Base-by-base conservation (phyloP, 2,113 vertebrate genomes). In the Mesembrinibis cayennensis region DNA sequence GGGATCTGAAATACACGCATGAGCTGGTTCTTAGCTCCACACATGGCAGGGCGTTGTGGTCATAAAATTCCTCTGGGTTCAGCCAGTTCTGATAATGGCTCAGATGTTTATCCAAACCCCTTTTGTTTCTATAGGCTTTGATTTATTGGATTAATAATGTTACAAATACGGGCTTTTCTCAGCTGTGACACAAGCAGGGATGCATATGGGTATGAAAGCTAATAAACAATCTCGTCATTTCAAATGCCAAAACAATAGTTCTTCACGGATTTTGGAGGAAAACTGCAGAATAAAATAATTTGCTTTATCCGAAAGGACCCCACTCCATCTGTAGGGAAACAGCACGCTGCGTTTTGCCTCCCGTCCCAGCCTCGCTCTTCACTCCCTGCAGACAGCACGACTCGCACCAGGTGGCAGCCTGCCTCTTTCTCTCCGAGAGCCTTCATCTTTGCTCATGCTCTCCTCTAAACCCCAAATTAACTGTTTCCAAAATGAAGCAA, bases 341-440 rank as follows among this genome's bases (percentile, higher is more conserved):
- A 8, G 12, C 15, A 34, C 36, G 16, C 32, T 18, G 27, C 6
- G 1, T 40, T 50, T 13, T 40, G 69, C 12, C 77, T 10, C 20
- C 53, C 8, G 29, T 4, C 8, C 29, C 56, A 52, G 21, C n/a
- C 40, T 17, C 0, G 25, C 21, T 23, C 29, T 5, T 32, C 23
- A 1, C 36, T 38, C 44, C 55, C 55, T 12, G 13, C 80, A 26
- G 20, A 6, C 16, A 42, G 40, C 36, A 6, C 0, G 7, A 20
- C 47, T 36, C 2, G 9, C 95, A 16, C 59, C 65, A 96, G 97
- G 84, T 85, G 95, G 94, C 96, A 95, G 92, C 40, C 11, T 13
- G 26, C 10, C 15, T 26, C 65, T 52, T 81, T n/a, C 63, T 61
- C 30, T 27, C 4, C 13, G 40, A 17, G 0, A 21, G 5, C 49